Conservation (phyloP, 2,888 invertebrate genomes). For the Xestoiulus laeticollis region DNA sequence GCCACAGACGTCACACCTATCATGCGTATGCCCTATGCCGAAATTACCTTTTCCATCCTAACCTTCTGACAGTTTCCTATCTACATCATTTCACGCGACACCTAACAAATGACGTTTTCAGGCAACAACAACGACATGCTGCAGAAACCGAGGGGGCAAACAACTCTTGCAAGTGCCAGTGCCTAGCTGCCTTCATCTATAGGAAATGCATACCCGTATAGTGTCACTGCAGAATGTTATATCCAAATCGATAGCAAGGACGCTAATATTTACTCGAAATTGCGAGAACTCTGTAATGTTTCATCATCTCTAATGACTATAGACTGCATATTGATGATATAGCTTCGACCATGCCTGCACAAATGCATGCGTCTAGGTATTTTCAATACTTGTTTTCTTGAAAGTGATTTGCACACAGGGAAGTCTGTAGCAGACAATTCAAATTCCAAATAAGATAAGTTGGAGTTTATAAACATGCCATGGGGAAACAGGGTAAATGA, state of each 20-base stretch:
- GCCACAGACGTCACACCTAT: constrained; percentile 38
- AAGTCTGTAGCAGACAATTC: neutral
- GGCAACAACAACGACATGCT: constrained; percentile 40
- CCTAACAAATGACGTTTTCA: constrained; percentile 40
- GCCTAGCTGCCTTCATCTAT: neutral
- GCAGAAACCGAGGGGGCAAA: neutral
- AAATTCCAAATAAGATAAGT: too few species aligned
- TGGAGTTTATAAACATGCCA: too few species aligned
- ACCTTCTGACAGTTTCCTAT: constrained; percentile 43
- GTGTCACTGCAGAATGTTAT: neutral
- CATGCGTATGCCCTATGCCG: constrained; percentile 21
- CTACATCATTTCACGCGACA: constrained; percentile 43
- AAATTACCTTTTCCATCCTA: constrained; percentile 41
- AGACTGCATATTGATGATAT: neutral
- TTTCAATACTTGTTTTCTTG: neutral
- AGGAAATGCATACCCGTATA: neutral
- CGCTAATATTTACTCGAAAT: constrained; percentile 35
- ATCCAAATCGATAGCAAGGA: constrained; percentile 36
- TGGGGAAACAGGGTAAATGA: too few species aligned
- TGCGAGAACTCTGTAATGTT: neutral
- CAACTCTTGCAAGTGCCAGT: neutral
- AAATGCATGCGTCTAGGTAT: neutral
- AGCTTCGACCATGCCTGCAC: neutral
- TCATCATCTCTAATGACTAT: constrained; percentile 1
- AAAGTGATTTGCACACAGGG: neutral